Conservation (phyloP, 1,140 invertebrate genomes). For the Limonius californicus region DNA sequence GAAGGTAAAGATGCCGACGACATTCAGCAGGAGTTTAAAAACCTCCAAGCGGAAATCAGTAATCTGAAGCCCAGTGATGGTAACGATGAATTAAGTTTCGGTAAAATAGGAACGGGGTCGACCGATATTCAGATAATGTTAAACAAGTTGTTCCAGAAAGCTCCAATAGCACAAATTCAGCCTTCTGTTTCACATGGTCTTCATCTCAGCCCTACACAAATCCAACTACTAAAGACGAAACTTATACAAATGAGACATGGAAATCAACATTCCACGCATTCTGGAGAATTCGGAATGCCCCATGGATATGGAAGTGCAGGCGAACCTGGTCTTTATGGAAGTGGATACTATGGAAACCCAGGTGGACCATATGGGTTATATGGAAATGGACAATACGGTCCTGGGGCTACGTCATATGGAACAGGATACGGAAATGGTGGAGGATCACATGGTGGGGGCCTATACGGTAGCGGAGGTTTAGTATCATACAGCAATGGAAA, state of each 20-base stretch:
- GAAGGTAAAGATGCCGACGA: constrained; percentile 16
- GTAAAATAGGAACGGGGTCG: neutral
- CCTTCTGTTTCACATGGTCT: neutral
- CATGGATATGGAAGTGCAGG: constrained; percentile 10
- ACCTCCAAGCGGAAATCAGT: constrained; percentile 35
- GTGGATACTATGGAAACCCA: no score
- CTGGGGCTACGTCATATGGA: no score
- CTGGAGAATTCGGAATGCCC: constrained; percentile 3
- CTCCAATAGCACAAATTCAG: neutral
- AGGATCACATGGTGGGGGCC: no score
- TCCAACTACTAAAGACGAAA: neutral
- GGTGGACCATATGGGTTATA: no score
- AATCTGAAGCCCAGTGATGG: constrained; percentile 34
- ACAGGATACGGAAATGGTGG: no score
- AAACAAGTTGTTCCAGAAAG: constrained; percentile 27
- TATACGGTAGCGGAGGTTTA: no score
- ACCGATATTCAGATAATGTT: constrained; percentile 27
- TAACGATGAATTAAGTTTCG: neutral
- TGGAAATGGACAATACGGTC: no score
- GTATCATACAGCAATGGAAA: no score
- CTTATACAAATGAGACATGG: neutral
- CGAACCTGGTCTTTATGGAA: neutral
- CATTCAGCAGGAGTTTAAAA: constrained; percentile 25
- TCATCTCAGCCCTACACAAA: neutral
- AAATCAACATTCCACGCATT: constrained; percentile 3